phyloP scores from a whole-genome alignment of 1,140 invertebrate genomes.

The Drosophila guanche region DNA sequence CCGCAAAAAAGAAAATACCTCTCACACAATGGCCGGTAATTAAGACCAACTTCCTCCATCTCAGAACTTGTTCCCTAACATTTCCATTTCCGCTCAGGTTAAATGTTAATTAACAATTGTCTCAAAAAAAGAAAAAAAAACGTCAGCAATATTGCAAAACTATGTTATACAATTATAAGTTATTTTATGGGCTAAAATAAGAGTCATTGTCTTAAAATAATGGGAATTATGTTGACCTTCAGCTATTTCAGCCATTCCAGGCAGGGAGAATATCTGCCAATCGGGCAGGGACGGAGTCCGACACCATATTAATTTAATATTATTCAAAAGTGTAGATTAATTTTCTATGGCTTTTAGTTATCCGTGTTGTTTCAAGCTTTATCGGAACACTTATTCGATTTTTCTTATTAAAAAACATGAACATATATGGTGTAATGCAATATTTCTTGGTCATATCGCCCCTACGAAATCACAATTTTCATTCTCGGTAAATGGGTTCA shows the following conservation, averaged over 20 bases:
- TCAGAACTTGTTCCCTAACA: slow-evolving; percentile 36
- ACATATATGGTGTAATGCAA: slow-evolving; percentile 28
- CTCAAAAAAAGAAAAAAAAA: slow-evolving; percentile 61
- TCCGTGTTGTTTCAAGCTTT: slow-evolving; percentile 9
- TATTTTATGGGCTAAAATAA: slow-evolving; percentile 3
- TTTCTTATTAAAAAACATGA: slow-evolving; percentile 27
- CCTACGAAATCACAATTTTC: slow-evolving; percentile 51
- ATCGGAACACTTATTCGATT: slow-evolving; percentile 18
- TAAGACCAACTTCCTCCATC: slow-evolving; percentile 59
- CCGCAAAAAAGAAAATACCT: slow-evolving; percentile 21
- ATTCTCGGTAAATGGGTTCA: slow-evolving; percentile 65
- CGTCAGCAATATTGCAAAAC: slow-evolving; percentile 30
- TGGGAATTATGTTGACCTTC: slow-evolving; percentile 26
- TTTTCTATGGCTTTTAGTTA: slow-evolving; percentile 9
- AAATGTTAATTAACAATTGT: slow-evolving; percentile 77
- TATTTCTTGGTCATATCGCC: slow-evolving; percentile 49
- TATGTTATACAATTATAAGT: slow-evolving; percentile 12
- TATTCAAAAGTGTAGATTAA: not conserved
- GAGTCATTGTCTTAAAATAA: slow-evolving; percentile 5
- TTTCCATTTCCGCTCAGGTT: slow-evolving; percentile 58
- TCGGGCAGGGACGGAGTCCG: too few species aligned
- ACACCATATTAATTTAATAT: too few species aligned
- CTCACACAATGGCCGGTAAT: slow-evolving; percentile 46
- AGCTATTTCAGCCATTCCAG: not conserved
- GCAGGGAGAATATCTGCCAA: not conserved